Conservation (phyloP, 1,140 invertebrate genomes). For the Oryctes rhinoceros region DNA sequence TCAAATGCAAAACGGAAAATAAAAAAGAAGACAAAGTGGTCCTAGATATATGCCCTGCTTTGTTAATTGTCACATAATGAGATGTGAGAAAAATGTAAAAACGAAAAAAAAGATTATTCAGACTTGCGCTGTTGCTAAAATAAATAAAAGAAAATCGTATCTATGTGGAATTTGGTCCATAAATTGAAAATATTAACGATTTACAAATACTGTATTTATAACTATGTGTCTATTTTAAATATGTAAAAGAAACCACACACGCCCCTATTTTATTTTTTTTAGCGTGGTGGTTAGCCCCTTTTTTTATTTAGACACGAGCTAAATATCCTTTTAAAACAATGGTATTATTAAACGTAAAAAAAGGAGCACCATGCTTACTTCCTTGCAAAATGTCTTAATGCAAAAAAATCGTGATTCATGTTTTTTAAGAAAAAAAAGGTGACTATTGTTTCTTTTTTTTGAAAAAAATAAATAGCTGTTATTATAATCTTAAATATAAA, state of each 20-base stretch:
- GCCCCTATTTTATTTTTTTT: not conserved
- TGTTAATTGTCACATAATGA: slow-evolving; percentile 26
- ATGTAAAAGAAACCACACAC: slow-evolving; percentile 2
- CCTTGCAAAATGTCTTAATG: slow-evolving; percentile 17
- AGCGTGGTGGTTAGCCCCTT: slow-evolving; percentile 9
- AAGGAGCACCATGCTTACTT: slow-evolving; percentile 2
- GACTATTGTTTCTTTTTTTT: slow-evolving; percentile 36
- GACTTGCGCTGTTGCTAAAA: slow-evolving; percentile 28
- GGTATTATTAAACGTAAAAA: not conserved
- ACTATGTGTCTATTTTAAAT: slow-evolving; percentile 36
- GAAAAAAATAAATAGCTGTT: slow-evolving; percentile 35
- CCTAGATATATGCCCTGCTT: slow-evolving; percentile 35
- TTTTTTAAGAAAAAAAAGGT: slow-evolving; percentile 18
- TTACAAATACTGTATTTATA: slow-evolving; percentile 31
- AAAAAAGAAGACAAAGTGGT: slow-evolving; percentile 35
- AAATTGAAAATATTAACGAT: slow-evolving; percentile 24
- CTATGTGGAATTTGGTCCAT: slow-evolving; percentile 35
- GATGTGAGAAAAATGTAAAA: slow-evolving; percentile 27
- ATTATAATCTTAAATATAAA: slow-evolving; percentile 30
- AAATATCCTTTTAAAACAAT: not conserved
- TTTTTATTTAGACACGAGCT: slow-evolving; percentile 25
- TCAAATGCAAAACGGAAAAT: slow-evolving; percentile 5
- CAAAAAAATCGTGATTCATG: not conserved
- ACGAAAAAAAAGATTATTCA: slow-evolving; percentile 21
- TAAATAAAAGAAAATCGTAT: slow-evolving; percentile 5